Conservation (phyloP, 2,113 vertebrate genomes). For the Illadopsis cleaveri region DNA sequence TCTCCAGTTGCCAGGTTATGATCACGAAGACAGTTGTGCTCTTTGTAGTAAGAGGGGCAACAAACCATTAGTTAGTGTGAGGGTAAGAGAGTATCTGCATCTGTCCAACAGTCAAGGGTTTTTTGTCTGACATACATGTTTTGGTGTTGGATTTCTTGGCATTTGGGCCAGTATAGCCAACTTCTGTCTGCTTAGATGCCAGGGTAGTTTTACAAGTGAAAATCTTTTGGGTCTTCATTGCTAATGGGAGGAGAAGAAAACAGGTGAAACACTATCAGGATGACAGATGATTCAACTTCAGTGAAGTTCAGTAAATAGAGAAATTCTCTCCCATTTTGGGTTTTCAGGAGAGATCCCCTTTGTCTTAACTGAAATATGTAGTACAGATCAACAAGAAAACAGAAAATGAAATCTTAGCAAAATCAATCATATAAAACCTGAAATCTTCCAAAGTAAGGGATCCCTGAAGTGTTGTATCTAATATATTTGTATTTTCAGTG, state of each 20-base stretch:
- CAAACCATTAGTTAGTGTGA: neutral
- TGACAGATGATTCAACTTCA: neutral
- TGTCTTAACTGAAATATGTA: neutral
- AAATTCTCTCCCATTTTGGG: neutral
- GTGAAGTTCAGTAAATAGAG: neutral
- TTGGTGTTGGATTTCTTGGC: neutral
- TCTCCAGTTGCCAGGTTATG: too few species aligned
- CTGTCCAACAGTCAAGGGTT: neutral
- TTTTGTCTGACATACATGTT: neutral
- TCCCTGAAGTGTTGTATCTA: neutral
- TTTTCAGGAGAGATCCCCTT: neutral
- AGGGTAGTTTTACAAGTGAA: neutral
- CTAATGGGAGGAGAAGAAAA: neutral
- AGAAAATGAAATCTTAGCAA: neutral
- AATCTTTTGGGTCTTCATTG: neutral
- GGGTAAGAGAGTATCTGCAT: neutral
- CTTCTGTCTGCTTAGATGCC: neutral
- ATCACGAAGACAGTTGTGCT: neutral
- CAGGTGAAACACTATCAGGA: neutral
- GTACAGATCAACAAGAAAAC: neutral
- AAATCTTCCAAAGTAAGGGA: neutral
- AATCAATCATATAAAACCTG: neutral
- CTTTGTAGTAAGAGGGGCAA: neutral
- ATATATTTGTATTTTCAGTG: neutral
- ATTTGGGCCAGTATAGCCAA: neutral